Conservation (phyloP, 92 coral and sea anemone genomes). For the Galaxea fascicularis region DNA sequence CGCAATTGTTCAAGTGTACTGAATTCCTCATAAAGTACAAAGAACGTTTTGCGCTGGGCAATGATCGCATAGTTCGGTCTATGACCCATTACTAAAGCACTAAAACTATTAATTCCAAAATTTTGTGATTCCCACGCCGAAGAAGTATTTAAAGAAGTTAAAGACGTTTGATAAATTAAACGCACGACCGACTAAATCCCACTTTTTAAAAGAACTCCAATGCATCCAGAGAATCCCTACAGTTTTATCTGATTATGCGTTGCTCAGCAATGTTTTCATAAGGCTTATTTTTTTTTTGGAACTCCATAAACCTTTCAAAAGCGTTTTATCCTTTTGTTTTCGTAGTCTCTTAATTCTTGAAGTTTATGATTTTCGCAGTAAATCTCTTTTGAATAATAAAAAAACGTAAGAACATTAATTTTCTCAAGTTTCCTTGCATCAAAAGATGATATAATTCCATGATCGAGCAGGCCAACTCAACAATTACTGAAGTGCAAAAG, state of each 20-base stretch:
- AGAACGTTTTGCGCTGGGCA: not conserved
- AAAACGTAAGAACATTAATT: no score
- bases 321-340: conserved; percentile 2
- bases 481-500: no score
- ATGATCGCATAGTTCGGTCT: not conserved
- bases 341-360: not conserved
- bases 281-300: no score
- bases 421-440: no score
- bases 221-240: not conserved
- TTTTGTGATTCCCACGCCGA: not conserved
- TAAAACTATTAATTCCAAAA: not conserved
- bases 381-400: no score
- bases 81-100: not conserved
- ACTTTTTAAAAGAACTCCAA: no score
- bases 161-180: not conserved
- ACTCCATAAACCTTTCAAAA: not conserved
- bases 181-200: not conserved
- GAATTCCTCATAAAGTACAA: conserved; percentile 15
- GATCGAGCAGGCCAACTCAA: no score
- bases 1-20: not conserved
- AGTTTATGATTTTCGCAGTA: not conserved
- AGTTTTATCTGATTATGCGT: not conserved
- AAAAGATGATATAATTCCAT: no score
- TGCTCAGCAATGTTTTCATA: no score
- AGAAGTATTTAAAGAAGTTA: not conserved